Base-by-base conservation (phyloP, 2,888 invertebrate genomes). In the Drosophila rellima region DNA sequence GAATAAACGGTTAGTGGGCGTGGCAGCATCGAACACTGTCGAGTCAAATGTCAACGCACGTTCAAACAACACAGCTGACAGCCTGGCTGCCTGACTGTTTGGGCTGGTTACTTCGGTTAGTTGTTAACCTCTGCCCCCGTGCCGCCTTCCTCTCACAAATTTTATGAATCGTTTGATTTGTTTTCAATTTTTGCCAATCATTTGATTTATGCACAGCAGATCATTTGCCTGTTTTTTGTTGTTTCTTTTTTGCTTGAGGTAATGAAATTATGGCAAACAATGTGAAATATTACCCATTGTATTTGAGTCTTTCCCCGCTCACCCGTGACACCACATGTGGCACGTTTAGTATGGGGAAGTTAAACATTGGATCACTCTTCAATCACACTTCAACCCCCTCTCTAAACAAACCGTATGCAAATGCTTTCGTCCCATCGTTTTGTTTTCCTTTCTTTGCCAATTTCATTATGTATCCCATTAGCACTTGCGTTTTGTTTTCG, bases 31-130 rank as follows among this genome's bases (percentile, higher is more conserved):
- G 57, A 45, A 35, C 61, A 33, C 57, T 54, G 31, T 20, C 80
- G 71, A 88, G 82, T 88, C 82, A 82, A 88, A 82, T 85, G 82
- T 82, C 86, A 82, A 82, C 71, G 82, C 80, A 80, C 82, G 88
- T 71, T 67, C 69, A 71, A 54, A 44, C 52, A 63, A 52, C 67
- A 26, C 26, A 17, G 23, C 51, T 52, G 39, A 6, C 20, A 17
- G 11, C 5, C n/a, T 35, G 33, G 17, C 50, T 35, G 26, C 2
- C 23, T 35, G 54, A 20, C 7, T 42, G 54, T 33, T 40, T 39
- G 40, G 40, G 40, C 18, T 54, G 40, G 4, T 40, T 29, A 40
- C 52, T 54, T 40, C 18, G 52, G 26, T 55, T 45, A 45, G 56
- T 15, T 20, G 56, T 56, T 56, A 56, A 35, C 52, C 39, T 35